Conservation (phyloP, 1,140 invertebrate genomes). For the Hycleus cichorii region DNA sequence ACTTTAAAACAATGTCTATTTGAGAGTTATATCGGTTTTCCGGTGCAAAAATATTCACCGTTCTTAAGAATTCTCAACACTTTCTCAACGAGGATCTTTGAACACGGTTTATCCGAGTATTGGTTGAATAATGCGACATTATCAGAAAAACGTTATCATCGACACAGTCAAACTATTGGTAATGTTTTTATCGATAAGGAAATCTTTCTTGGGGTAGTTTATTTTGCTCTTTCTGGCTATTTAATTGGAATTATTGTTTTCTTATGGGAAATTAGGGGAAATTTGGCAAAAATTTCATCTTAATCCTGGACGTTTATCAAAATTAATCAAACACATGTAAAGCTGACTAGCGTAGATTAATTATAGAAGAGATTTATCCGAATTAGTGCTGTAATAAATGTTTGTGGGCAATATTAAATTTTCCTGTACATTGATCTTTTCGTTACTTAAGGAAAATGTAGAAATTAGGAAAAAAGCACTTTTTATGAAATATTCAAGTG, state of each 20-base stretch:
- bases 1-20: conserved; percentile 9
- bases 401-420: no score
- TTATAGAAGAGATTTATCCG: no score
- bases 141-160: not conserved
- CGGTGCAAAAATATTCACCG: conserved; percentile 9
- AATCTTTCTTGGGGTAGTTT: not conserved
- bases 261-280: not conserved
- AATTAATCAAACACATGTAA: no score
- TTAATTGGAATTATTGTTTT: not conserved
- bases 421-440: no score
- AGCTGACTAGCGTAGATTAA: no score
- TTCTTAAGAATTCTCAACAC: conserved; percentile 8
- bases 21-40: conserved; percentile 6
- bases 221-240: not conserved
- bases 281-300: no score
- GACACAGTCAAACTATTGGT: no score
- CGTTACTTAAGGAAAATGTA: no score
- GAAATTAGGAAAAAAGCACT: no score
- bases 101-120: conserved; percentile 7
- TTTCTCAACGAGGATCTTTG: not conserved
- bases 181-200: not conserved
- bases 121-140: conserved; percentile 8
- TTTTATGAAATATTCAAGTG: no score
- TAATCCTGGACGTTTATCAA: no score
- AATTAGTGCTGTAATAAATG: no score